Evolutionary conservation across 2,113 vertebrate genomes (phyloP).

Genomic region (Coreoperca whiteheadi): DNA sequence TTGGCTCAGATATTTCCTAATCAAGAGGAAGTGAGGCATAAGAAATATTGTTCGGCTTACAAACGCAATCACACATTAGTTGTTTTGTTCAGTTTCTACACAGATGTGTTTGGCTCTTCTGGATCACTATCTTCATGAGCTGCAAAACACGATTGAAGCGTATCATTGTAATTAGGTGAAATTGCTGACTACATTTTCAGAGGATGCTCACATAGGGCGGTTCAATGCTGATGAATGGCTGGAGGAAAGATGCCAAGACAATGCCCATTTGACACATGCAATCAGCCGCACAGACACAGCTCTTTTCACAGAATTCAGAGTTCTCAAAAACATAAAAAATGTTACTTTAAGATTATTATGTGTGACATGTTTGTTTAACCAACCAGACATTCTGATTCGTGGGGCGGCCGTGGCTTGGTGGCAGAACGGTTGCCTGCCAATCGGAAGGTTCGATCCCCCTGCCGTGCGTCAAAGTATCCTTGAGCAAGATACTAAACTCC

Average conservation of each 20-base stretch:
- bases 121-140: slow-evolving; percentile 61
- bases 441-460: too few species aligned
- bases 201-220: not conserved
- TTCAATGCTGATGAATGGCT: slow-evolving; percentile 33
- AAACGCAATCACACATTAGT: slow-evolving; percentile 56
- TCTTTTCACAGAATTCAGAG: slow-evolving; percentile 5
- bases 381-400: slow-evolving; percentile 20
- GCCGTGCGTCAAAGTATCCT: too few species aligned
- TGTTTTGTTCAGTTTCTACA: slow-evolving; percentile 50
- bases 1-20: slow-evolving; percentile 54
- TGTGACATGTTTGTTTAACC: slow-evolving; percentile 30
- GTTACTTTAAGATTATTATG: slow-evolving; percentile 24
- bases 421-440: too few species aligned
- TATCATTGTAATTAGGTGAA: slow-evolving; percentile 67
- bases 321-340: slow-evolving; percentile 6
- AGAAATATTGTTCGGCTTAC: slow-evolving; percentile 50
- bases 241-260: slow-evolving; percentile 24
- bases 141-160: slow-evolving; percentile 52
- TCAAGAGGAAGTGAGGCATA: slow-evolving; percentile 50
- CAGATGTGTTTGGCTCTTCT: slow-evolving; percentile 68
- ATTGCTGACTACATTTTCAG: slow-evolving; percentile 60
- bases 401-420: too few species aligned
- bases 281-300: slow-evolving; percentile 12
- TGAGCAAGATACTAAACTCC: too few species aligned
- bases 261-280: slow-evolving; percentile 42